Percentiles rank a stretch among this genome's conserved stretches.
These are phyloP conservation scores for Lithophane socia DNA, from an alignment of 2,888 invertebrate genomes.

Conservation along the genomic window DNA sequence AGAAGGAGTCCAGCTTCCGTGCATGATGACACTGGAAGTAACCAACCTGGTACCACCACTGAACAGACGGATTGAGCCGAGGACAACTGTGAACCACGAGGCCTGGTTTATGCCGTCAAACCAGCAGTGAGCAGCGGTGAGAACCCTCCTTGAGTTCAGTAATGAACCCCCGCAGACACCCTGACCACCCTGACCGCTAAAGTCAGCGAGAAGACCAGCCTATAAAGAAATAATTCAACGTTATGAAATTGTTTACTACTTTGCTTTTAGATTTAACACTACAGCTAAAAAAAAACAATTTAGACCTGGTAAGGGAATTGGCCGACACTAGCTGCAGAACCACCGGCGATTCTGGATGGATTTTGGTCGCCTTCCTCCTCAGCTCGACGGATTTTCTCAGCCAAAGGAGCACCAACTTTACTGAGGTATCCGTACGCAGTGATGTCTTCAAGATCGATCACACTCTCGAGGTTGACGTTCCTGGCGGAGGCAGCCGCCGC, in stretches of 20 bases:
- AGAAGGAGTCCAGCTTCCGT: constrained; percentile 73
- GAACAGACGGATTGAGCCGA: constrained; percentile 74
- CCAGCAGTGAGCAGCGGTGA: constrained; percentile 59
- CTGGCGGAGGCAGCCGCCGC: constrained; percentile 50
- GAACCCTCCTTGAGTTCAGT: constrained; percentile 70
- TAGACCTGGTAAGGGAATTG: constrained; percentile 68
- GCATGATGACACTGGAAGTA: constrained; percentile 69
- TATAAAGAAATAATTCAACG: constrained; percentile 16
- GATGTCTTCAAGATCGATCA: constrained; percentile 49
- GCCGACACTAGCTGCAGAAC: constrained; percentile 52
- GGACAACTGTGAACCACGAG: constrained; percentile 68
- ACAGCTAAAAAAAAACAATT: background rate
- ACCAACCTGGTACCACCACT: constrained; percentile 74
- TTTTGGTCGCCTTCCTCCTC: constrained; percentile 44
- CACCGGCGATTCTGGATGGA: constrained; percentile 66
- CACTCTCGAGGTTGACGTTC: constrained; percentile 35
- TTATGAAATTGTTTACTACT: background rate
- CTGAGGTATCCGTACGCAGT: constrained; percentile 53
- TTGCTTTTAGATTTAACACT: background rate
- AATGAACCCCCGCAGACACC: constrained; percentile 78
- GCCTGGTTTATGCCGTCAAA: constrained; percentile 22
- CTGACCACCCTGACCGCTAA: constrained; percentile 34
- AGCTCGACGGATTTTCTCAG: constrained; percentile 57
- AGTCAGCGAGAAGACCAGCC: constrained; percentile 64
- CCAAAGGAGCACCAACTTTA: constrained; percentile 62